Base-by-base conservation (phyloP, 2,797 vertebrate genomes). In the Tamandua tetradactyla region DNA sequence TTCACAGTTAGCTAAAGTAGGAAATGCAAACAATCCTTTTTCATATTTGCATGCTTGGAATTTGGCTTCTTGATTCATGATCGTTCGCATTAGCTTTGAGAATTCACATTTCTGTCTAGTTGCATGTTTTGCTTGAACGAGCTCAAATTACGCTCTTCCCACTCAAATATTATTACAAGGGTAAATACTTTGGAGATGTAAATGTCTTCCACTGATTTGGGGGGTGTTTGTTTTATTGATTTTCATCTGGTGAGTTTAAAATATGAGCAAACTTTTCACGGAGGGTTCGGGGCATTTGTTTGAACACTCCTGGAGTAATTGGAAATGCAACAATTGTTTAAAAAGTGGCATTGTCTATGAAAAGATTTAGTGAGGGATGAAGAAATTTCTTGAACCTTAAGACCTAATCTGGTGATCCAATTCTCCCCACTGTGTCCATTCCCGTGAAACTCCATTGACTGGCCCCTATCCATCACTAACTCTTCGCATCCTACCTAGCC, bases 291-390 rank as follows among this genome's bases (percentile, higher is more conserved):
- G 97, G 97, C 97, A 97, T 98, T 98, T 98, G 98, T 98, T 98
- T 98, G 98, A 98, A 98, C 98, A 98, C 98, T 98, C 98, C 98
- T 98, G 98, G 97, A 98, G 98, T 98, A 98, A 99, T 98, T 98
- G 98, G 98, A 98, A 98, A 98, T 98, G 98, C 98, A 98, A 98
- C 98, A 98, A 98, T 98, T 98, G 98, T 98, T 98, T 98, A 98
- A 98, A 97, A 99, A 98, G 98, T 98, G 98, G 98, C 98, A 98
- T 98, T 98, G 98, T 98, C 97, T 96, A 49, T 99, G 98, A 98
- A 98, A 98, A 99, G 98, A 98, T 98, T 98, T 98, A 98, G 98
- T 98, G 98, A 98, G 98, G 98, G 98, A 98, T 98, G 98, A 98
- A 98, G 98, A 98, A 98, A 98, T 99, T 98, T 98, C 98, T 98